Conservation (phyloP, 1,140 invertebrate genomes). For the Cyrtorhinus lividipennis region DNA sequence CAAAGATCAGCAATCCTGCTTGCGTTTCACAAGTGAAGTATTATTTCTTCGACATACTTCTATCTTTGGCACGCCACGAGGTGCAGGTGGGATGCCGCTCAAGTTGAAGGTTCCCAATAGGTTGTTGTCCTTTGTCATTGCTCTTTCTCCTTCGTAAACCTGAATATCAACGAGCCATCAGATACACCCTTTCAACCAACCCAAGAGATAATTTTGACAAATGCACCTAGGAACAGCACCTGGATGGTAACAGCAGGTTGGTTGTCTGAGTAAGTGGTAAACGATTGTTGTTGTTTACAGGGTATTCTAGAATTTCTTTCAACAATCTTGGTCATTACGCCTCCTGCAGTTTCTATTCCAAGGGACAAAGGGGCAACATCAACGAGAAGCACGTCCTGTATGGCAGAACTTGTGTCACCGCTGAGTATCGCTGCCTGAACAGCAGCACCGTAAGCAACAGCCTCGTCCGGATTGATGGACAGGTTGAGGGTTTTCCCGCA, state of each 20-base stretch:
- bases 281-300: slow-evolving; percentile 36
- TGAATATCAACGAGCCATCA: neutral
- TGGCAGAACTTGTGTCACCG: slow-evolving; percentile 38
- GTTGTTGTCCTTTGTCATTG: slow-evolving; percentile 57
- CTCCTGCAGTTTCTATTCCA: slow-evolving; percentile 41
- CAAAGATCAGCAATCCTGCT: neutral
- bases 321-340: slow-evolving; percentile 42
- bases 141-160: slow-evolving; percentile 51
- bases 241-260: slow-evolving; percentile 63
- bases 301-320: slow-evolving; percentile 39
- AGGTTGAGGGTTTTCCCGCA: slow-evolving; percentile 45
- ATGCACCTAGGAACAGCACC: slow-evolving; percentile 25
- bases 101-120: slow-evolving; percentile 64
- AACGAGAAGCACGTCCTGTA: slow-evolving; percentile 40
- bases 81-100: slow-evolving; percentile 46
- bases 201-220: neutral
- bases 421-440: slow-evolving; percentile 47
- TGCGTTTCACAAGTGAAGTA: neutral
- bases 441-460: slow-evolving; percentile 48
- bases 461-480: slow-evolving; percentile 52
- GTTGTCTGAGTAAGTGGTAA: slow-evolving; percentile 41
- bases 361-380: slow-evolving; percentile 40
- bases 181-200: neutral
- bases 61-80: slow-evolving; percentile 32
- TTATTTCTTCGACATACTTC: slow-evolving; percentile 26